Evolutionary conservation across 37 sponge, comb jelly and placozoan genomes (phyloP).

Genomic region (Spongilla lacustris): DNA sequence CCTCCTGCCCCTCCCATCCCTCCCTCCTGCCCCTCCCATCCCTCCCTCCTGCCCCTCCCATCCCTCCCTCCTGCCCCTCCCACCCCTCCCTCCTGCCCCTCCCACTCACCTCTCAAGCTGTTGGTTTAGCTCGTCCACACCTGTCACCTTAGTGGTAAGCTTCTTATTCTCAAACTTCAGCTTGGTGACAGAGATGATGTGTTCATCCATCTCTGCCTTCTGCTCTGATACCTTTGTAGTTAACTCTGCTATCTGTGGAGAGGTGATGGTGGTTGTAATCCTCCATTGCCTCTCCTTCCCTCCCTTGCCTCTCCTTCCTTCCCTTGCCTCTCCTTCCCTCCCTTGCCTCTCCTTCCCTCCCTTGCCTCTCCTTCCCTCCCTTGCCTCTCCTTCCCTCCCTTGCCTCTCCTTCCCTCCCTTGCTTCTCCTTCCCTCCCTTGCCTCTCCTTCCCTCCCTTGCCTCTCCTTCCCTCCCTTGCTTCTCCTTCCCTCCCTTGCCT

Average conservation of each 20-base stretch:
- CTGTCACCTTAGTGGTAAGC: constrained; percentile 22
- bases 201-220: constrained; percentile 43
- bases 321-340: not conserved
- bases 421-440: not conserved
- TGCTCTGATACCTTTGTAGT: constrained; percentile 35
- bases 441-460: not conserved
- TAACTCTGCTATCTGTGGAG: constrained; percentile 47
- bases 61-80: not conserved
- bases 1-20: not conserved
- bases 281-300: not conserved
- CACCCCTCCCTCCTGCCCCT: too few species aligned
- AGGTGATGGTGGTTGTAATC: not conserved
- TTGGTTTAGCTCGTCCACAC: constrained; percentile 34
- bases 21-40: not conserved
- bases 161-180: constrained; percentile 38
- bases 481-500: too few species aligned
- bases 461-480: not conserved
- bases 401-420: not conserved
- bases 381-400: not conserved
- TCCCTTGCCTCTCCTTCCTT: too few species aligned
- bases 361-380: too few species aligned
- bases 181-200: constrained; percentile 10
- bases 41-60: not conserved
- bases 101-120: constrained; percentile 34
- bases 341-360: not conserved